A percentile compares a stretch with the other conserved stretches of the same genome.
Conservation (phyloP, 2,797 vertebrate species). For the Squalus acanthias region DNA sequence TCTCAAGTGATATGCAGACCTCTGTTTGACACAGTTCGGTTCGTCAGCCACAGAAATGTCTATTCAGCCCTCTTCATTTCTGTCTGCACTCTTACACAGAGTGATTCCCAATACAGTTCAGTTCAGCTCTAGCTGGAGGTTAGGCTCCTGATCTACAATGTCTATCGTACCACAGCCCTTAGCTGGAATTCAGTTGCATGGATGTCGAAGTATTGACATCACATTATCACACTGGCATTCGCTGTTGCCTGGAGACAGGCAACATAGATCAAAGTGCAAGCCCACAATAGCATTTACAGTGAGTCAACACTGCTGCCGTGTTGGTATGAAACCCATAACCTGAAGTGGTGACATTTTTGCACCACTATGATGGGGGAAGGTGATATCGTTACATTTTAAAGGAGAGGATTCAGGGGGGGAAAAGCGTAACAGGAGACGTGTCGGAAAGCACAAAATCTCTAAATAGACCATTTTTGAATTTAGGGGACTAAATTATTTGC, state of each 20-base stretch:
- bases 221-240: background rate
- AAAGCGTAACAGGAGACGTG: background rate
- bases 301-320: background rate
- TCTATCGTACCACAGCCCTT: background rate
- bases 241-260: constrained; percentile 7
- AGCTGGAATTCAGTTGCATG: background rate
- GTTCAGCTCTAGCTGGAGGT: background rate
- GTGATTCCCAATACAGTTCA: background rate
- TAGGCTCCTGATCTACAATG: background rate
- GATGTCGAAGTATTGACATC: background rate
- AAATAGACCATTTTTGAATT: background rate
- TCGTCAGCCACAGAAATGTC: background rate
- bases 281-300: background rate
- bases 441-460: background rate
- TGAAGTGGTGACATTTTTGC: background rate
- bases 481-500: background rate
- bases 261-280: background rate
- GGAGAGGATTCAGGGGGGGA: background rate
- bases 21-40: background rate
- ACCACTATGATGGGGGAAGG: background rate
- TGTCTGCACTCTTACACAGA: background rate
- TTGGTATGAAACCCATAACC: background rate
- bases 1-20: background rate
- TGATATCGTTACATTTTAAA: background rate
- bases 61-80: background rate